Evolutionary conservation across 2,113 vertebrate genomes (phyloP).

Genomic region (Myotis lucifugus): DNA sequence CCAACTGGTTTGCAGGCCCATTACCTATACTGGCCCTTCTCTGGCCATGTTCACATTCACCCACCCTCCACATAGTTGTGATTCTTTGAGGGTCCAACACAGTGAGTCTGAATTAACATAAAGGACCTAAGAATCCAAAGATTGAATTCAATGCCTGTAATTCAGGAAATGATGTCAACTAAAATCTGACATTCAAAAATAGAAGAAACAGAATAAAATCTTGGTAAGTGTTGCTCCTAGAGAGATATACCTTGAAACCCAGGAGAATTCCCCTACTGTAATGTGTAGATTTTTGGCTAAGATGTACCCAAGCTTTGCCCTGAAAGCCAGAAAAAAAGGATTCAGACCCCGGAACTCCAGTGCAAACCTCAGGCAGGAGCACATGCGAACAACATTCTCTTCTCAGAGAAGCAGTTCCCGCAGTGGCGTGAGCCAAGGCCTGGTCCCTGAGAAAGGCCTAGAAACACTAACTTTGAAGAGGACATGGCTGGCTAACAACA

Average conservation of each 20-base stretch:
- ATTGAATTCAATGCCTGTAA: neutral
- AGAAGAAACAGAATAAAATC: constrained; percentile 31
- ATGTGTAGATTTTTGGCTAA: constrained; percentile 4
- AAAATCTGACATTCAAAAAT: neutral
- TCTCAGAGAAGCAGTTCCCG: neutral
- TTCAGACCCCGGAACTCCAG: neutral
- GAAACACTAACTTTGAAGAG: neutral
- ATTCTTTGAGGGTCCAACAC: neutral
- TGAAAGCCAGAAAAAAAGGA: neutral
- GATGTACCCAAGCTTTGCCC: neutral
- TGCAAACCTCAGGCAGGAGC: neutral
- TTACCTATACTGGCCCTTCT: neutral
- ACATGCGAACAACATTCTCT: neutral
- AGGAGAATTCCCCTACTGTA: neutral
- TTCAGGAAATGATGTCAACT: neutral
- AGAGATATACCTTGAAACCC: neutral
- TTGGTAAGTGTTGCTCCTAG: neutral
- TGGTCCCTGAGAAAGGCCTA: neutral
- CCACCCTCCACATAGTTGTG: neutral
- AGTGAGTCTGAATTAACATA: neutral
- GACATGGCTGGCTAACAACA: neutral
- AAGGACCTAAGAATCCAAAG: neutral
- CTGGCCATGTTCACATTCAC: neutral
- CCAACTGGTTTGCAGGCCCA: neutral
- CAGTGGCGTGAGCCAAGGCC: neutral